Conservation (phyloP, 2,888 invertebrate genomes). For the Dugesia japonica region DNA sequence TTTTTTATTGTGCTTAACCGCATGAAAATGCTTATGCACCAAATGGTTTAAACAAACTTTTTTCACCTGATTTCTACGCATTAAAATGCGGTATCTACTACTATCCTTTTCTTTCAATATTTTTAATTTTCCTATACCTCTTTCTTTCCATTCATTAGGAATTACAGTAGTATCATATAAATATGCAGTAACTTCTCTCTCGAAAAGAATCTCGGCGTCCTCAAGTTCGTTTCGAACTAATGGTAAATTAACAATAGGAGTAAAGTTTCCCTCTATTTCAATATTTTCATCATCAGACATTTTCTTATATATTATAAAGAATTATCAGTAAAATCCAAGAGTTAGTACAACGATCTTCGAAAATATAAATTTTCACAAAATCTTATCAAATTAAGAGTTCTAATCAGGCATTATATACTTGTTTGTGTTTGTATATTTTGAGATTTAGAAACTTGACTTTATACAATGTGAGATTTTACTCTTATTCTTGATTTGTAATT, state of each 20-base stretch:
- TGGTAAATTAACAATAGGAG: not conserved
- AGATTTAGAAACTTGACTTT: too few relatives aligned
- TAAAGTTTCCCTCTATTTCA: not conserved
- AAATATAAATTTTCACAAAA: too few relatives aligned
- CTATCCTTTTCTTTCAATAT: not conserved
- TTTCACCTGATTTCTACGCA: constrained; percentile 8
- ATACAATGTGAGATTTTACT: too few relatives aligned
- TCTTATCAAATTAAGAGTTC: too few relatives aligned
- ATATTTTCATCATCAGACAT: not conserved
- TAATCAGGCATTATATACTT: too few relatives aligned
- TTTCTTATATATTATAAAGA: too few relatives aligned
- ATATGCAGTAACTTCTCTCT: not conserved
- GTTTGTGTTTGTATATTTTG: too few relatives aligned
- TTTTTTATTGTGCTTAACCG: not conserved
- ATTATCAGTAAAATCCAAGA: too few relatives aligned
- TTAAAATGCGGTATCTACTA: not conserved
- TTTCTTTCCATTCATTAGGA: not conserved
- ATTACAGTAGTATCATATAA: not conserved
- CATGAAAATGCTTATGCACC: not conserved
- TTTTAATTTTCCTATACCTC: not conserved
- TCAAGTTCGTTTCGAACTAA: not conserved
- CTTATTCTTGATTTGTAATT: too few relatives aligned
- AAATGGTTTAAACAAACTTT: not conserved
- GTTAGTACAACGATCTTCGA: too few relatives aligned
- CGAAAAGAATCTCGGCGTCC: not conserved